Conservation (phyloP, 2,888 invertebrate genomes). For the Microchrysa polita region DNA sequence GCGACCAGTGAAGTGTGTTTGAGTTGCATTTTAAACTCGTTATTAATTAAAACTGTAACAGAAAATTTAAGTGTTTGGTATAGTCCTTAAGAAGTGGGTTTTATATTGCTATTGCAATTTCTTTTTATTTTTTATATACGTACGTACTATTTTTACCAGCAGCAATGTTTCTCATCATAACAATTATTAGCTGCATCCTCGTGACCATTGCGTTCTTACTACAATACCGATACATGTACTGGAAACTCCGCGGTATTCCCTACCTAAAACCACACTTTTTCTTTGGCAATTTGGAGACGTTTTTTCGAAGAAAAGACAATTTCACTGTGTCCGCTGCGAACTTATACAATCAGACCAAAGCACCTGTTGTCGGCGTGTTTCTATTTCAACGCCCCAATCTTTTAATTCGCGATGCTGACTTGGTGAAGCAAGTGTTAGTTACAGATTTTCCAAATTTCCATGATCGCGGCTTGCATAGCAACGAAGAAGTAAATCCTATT, state of each 20-base stretch:
- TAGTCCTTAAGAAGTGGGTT: too few species aligned
- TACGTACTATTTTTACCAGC: too few species aligned
- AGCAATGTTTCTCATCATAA: conserved; percentile 14
- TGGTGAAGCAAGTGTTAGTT: conserved; percentile 70
- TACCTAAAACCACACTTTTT: conserved; percentile 70
- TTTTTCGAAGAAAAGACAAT: conserved; percentile 68
- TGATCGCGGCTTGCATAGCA: conserved; percentile 72
- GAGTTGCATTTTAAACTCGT: too few species aligned
- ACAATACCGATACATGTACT: conserved; percentile 62
- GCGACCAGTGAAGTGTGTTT: too few species aligned
- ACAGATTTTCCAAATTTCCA: conserved; percentile 73
- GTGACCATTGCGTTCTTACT: conserved; percentile 46
- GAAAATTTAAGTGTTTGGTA: too few species aligned
- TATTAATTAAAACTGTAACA: too few species aligned
- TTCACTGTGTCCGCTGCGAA: conserved; percentile 72
- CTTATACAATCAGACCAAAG: conserved; percentile 65
- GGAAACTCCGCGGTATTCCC: conserved; percentile 69
- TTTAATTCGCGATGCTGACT: conserved; percentile 70
- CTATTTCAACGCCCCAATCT: conserved; percentile 71
- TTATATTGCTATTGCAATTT: too few species aligned
- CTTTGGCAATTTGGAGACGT: conserved; percentile 70
- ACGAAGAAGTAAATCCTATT: conserved; percentile 70
- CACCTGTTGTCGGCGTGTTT: conserved; percentile 69
- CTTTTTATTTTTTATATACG: too few species aligned
- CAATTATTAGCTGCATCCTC: background rate